These are phyloP conservation scores for Seira musarum DNA, from an alignment of 2,888 invertebrate species.

Conservation along the genomic window DNA sequence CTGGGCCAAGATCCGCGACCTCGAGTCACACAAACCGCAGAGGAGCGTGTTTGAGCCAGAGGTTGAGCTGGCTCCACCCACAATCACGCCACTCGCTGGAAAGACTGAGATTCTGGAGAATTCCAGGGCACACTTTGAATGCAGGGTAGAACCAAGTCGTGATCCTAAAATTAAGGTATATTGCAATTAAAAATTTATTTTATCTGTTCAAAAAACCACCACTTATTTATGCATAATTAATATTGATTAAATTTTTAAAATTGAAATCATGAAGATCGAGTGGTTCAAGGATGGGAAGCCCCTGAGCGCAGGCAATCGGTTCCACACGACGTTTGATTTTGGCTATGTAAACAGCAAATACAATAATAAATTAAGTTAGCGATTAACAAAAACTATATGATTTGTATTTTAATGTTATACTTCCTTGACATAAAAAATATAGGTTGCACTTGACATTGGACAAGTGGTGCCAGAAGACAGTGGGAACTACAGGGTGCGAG, in stretches of 20 bases:
- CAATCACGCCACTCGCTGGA: conserved; percentile 86
- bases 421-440: too few relatives aligned
- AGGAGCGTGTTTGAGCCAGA: conserved; percentile 86
- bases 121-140: conserved; percentile 94
- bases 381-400: too few relatives aligned
- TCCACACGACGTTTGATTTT: conserved; percentile 97
- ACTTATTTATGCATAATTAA: too few relatives aligned
- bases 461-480: conserved; percentile 96
- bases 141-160: conserved; percentile 72
- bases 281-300: conserved; percentile 95
- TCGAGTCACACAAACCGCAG: conserved; percentile 90
- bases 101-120: conserved; percentile 92
- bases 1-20: conserved; percentile 88
- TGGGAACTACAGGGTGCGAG: conserved; percentile 94
- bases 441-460: conserved; percentile 94
- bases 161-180: too few relatives aligned
- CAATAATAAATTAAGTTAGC: too few relatives aligned
- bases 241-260: too few relatives aligned
- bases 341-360: too few relatives aligned
- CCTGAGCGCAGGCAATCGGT: conserved; percentile 83
- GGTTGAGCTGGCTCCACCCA: conserved; percentile 83
- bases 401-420: too few relatives aligned
- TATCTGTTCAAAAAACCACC: conserved; percentile 86
- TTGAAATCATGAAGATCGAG: conserved; percentile 89
- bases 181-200: too few relatives aligned